Base-by-base conservation (phyloP, 2,888 invertebrate species). In the Lampropteryx suffumata region DNA sequence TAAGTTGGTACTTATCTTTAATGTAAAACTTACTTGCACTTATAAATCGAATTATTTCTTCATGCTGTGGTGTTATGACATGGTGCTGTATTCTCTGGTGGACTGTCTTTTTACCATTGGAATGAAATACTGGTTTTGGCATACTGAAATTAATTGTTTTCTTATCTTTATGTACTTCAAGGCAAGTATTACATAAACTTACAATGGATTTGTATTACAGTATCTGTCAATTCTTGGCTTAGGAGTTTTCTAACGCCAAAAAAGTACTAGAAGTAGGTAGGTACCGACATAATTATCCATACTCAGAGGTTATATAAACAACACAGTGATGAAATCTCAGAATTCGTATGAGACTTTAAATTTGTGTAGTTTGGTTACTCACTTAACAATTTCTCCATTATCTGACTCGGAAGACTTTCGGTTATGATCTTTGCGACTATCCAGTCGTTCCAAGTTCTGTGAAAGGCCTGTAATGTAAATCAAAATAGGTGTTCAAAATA, bases 11-110 rank as follows among this genome's bases (percentile, higher is more conserved):
- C n/a, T n/a, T n/a, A n/a, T n/a, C n/a, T n/a, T n/a, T n/a, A n/a
- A 30, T 14, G 1, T 3, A 14, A 14, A 11, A 92, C 94, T 94
- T 91, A 97, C 96, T 96, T 82, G 96, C 96, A 82, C 95, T 94
- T 70, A 97, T 94, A 84, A 93, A 97, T 90, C 94, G 94, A 72
- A 97, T 95, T 62, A 97, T 94, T 90, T 96, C 96, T 76, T 96
- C 96, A 76, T 97, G 96, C 71, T 96, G 95, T 47, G 96, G 96
- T 81, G 81, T 92, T 82, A 82, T 92, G 75, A 79, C 89, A 91
- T 92, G 82, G 79, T 92, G 83, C 77, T 92, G 72, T 92, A 92
- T 84, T 90, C 91, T 82, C 74, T 87, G 90, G 82, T 91, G 88
- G 80, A 91, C 84, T 91, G 93, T 72, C 71, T 92, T 92, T 79